Evolutionary conservation across 2,888 invertebrate species (phyloP).

Genomic region (Cheilosia vernalis): DNA sequence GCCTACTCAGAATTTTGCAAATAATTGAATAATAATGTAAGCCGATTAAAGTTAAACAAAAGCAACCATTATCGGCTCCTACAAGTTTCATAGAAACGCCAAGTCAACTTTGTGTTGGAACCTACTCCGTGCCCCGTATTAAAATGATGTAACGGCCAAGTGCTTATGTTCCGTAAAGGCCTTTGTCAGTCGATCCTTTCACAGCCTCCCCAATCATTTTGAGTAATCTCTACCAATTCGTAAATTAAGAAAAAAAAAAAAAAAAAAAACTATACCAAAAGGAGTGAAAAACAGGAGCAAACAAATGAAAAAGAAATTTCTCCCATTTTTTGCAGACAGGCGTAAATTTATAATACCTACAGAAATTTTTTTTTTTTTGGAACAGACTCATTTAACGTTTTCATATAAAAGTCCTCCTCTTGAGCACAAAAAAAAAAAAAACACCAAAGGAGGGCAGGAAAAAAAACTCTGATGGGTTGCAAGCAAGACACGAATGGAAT

Average conservation of each 20-base stretch:
- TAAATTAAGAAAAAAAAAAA: constrained; percentile 14
- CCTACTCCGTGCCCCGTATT: not conserved
- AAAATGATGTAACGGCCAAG: not conserved
- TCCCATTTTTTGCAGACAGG: constrained; percentile 11
- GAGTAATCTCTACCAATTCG: constrained; percentile 34
- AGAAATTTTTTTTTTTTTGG: not conserved
- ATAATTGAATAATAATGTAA: constrained; percentile 33
- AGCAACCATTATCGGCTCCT: constrained; percentile 32
- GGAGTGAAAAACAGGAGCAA: not conserved
- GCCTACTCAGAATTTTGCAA: not conserved
- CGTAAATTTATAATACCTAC: constrained; percentile 33
- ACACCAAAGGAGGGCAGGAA: not conserved
- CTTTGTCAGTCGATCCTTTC: not conserved
- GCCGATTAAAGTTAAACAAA: constrained; percentile 43
- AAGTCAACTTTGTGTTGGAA: not conserved
- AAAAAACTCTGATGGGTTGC: constrained; percentile 10
- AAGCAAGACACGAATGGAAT: constrained; percentile 20
- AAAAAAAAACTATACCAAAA: not conserved
- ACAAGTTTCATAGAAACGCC: constrained; percentile 26
- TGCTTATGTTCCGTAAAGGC: constrained; percentile 2
- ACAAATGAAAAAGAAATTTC: constrained; percentile 1
- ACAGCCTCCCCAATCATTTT: not conserved
- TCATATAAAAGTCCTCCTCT: not conserved
- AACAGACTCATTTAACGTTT: constrained; percentile 43
- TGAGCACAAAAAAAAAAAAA: not conserved